phyloP scores from a whole-genome alignment of 2,113 vertebrate genomes.

The Heterocephalus glaber region DNA sequence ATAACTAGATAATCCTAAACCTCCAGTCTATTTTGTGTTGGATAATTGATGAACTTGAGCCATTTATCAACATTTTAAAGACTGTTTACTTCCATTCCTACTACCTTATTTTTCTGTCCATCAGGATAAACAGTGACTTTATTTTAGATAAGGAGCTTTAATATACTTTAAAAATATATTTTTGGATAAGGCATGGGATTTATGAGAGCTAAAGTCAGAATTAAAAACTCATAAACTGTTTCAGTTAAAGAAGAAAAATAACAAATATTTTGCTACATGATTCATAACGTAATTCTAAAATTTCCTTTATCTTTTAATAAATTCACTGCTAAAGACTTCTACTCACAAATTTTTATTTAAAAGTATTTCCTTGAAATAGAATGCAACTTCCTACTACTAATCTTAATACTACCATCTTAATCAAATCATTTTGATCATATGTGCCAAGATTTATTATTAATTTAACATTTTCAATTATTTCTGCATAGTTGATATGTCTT shows the following conservation, averaged over 20 bases:
- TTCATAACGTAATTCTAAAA: background rate
- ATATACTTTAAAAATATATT: background rate
- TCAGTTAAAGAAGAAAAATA: background rate
- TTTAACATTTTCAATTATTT: slow-evolving; percentile 38
- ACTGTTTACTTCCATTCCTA: background rate
- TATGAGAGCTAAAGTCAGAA: background rate
- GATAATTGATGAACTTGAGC: background rate
- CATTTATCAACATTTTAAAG: background rate
- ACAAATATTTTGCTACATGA: background rate
- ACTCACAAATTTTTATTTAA: slow-evolving; percentile 10
- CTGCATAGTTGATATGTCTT: background rate
- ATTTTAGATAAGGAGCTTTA: background rate
- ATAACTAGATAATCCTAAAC: background rate
- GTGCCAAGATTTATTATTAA: background rate
- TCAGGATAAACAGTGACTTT: background rate
- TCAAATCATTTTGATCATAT: background rate
- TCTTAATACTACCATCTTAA: slow-evolving; percentile 3
- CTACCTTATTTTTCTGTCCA: background rate
- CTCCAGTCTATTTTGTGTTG: background rate
- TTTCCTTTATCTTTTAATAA: slow-evolving; percentile 14
- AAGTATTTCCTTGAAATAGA: background rate
- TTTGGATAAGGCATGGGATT: background rate
- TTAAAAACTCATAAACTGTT: background rate
- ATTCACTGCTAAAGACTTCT: background rate
- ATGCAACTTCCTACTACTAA: background rate